These are phyloP conservation scores for Pollachius pollachius DNA, from an alignment of 2,113 vertebrate genomes.

Conservation along the genomic window DNA sequence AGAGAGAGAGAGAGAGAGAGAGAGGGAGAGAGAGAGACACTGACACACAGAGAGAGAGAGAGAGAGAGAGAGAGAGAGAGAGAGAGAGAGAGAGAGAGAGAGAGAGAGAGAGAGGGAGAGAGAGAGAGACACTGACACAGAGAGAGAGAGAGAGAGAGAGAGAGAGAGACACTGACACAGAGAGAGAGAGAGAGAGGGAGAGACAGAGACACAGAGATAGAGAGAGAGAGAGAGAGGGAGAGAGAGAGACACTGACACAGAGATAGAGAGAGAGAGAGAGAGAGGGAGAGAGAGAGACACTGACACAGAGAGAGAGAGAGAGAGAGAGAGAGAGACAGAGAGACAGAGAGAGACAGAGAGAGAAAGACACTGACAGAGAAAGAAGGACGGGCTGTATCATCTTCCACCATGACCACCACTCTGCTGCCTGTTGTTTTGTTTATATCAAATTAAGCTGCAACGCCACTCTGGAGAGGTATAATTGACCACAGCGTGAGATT, in stretches of 20 bases:
- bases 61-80: too few species aligned
- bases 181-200: too few species aligned
- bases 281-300: background rate
- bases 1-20: too few species aligned
- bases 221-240: too few species aligned
- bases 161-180: background rate
- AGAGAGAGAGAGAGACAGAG: too few species aligned
- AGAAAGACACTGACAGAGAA: constrained; percentile 14
- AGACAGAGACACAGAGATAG: background rate
- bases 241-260: background rate
- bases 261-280: too few species aligned
- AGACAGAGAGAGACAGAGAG: background rate
- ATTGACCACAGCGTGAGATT: constrained; percentile 74
- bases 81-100: too few species aligned
- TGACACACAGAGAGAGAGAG: background rate
- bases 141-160: background rate
- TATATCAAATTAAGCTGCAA: constrained; percentile 77
- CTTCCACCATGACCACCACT: constrained; percentile 69
- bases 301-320: too few species aligned
- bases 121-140: constrained; percentile 14
- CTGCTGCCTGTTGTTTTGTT: constrained; percentile 72
- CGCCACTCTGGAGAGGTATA: constrained; percentile 67
- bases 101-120: too few species aligned
- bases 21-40: constrained; percentile 8
- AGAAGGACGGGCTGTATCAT: constrained; percentile 59